Evolutionary conservation across 2,113 vertebrate species (phyloP).

Genomic region (Ornithorhynchus anatinus): DNA sequence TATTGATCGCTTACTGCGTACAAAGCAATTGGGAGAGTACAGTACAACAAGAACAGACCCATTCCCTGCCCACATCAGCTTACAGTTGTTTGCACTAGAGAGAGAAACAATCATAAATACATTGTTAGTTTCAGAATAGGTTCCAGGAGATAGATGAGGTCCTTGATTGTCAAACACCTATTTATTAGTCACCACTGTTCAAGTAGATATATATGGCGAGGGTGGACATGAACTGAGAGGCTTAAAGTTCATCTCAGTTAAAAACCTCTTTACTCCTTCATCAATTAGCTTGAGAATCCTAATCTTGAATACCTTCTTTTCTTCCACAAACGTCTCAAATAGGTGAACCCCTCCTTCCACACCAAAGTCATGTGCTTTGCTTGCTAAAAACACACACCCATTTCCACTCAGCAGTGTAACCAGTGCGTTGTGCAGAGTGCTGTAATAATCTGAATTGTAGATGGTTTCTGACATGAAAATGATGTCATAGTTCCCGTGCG

Average conservation of each 20-base stretch:
- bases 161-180: too few relatives aligned
- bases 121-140: too few relatives aligned
- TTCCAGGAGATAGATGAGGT: too few relatives aligned
- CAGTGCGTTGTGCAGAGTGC: conserved; percentile 79
- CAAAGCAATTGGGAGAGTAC: too few relatives aligned
- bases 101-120: too few relatives aligned
- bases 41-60: too few relatives aligned
- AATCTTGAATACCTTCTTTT: conserved; percentile 76
- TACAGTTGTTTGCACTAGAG: too few relatives aligned
- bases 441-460: conserved; percentile 88
- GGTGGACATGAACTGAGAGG: conserved; percentile 26
- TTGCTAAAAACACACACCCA: conserved; percentile 85
- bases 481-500: conserved; percentile 80
- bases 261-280: conserved; percentile 84
- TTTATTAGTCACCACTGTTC: too few relatives aligned
- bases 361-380: conserved; percentile 94
- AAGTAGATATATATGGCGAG: too few relatives aligned
- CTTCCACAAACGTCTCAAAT: conserved; percentile 83
- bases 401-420: conserved; percentile 72
- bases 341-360: conserved; percentile 88
- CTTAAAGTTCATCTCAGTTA: conserved; percentile 84
- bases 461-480: conserved; percentile 95
- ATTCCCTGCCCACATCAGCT: too few relatives aligned
- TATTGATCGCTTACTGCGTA: too few relatives aligned
- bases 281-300: conserved; percentile 75